Base-by-base conservation (phyloP, 2,113 vertebrate genomes). In the Carassius carassius region DNA sequence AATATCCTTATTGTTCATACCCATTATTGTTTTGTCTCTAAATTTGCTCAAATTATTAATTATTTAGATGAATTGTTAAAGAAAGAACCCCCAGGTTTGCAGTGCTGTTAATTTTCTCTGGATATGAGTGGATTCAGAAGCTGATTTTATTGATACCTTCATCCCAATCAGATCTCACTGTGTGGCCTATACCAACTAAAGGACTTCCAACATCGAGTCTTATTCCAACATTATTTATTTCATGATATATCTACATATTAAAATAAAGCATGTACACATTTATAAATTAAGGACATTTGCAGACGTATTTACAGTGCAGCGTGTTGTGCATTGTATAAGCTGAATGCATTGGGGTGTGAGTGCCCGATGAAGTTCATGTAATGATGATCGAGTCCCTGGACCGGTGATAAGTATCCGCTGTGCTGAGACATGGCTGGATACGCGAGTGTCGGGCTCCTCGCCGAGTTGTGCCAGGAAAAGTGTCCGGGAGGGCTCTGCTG, bases 351-450 rank as follows among this genome's bases (percentile, higher is more conserved):
- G 21, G 96, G 91, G 89, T 97, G 97, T 9, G 96, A 92, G 90
- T 97, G 98, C 41, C 97, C 95, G 70, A 99, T 92, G 23, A 99
- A 94, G 92, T 96, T 97, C 90, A 99, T 95, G 89, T 97, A 99
- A 88, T 97, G 97, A 81, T 97, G 95, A 89, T 98, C 97, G 80
- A 98, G 95, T 89, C 97, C 95, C 89, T 96, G 96, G 86, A 96
- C 95, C 0, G 95, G 96, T 14, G 96, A 94, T 89, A 98, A 90
- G 92, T 97, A 98, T 73, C 95, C 93, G 83, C 93, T 92, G 91
- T 96, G 97, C 89, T 96, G 97, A 5, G 95, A 94, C 85, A 96
- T 93, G 0, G 95, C 80, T 0, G 96, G 94, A 86, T 97, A 98
- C 29, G 96, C 92, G 70, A 98, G 91, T 41, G 93, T 85, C 49